Evolutionary conservation across 2,113 vertebrate genomes (phyloP), one percentile per base, ranked within the genome.

Genomic region (Pelecanoides urinatrix): DNA sequence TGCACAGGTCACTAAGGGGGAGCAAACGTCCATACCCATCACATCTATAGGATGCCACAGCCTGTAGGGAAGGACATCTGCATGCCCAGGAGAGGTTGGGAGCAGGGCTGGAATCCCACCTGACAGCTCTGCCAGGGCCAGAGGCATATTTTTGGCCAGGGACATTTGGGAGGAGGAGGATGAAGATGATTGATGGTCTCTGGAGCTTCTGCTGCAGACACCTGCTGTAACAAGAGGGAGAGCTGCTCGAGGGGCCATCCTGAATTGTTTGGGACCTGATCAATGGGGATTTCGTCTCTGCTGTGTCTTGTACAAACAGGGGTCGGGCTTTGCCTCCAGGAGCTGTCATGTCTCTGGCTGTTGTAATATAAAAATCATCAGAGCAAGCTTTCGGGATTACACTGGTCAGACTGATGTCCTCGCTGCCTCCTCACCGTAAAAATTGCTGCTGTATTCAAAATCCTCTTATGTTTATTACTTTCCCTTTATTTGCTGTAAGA

Each of bases 391-490:
- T 45, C 13, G 50, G 91, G 96, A 92, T 96, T 95, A 97, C 47
- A 20, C 34, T 0, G 62, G 80, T 70, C 91, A 94, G 80, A 49
- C 18, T 10, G 2, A 12, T 34, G 91, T 63, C 92, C 97, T 94
- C 2, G 3, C 83, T 92, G 68, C 88, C 86, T 50, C 49, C 49
- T 5, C 0, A 0, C 86, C 0, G 0, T 63, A 67, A 89, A 67
- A 95, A 96, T 75, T 15, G 73, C 94, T 92, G 95, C 95, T 85
- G 56, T 32, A 34, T 55, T 68, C 38, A 29, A 92, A 97, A 97
- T 96, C 94, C 89, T 94, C 96, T 97, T 95, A 97, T 2, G 84
- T 82, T 95, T 87, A 92, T 94, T 81, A 17, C 92, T 96, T 73
- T 73, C 80, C 42, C 66, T 95, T 94, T 95, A 95, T 90, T 89